A percentile compares a stretch with the other conserved stretches of the same genome.
These are phyloP conservation scores for Forpus xanthops DNA, from an alignment of 2,797 vertebrate species.

Conservation along the genomic window DNA sequence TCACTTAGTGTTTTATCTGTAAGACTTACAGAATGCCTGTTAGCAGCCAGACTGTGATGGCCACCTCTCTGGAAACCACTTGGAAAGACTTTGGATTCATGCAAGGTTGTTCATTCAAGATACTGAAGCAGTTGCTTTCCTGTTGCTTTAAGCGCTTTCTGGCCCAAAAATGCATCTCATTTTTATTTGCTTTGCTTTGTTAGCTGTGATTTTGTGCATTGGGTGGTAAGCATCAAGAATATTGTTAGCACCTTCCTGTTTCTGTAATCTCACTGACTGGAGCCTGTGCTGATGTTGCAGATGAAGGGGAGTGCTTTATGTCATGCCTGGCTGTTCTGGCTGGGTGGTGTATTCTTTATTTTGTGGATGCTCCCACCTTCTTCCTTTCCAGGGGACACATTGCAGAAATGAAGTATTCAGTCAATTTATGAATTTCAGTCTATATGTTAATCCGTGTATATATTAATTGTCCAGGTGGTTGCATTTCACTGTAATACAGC, in stretches of 20 bases:
- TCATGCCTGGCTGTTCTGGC: background rate
- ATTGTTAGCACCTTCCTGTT: background rate
- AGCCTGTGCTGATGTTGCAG: accelerated
- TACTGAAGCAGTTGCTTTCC: background rate
- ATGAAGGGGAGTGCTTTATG: background rate
- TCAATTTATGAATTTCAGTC: background rate
- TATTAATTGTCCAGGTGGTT: background rate
- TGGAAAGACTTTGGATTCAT: background rate
- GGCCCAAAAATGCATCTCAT: background rate
- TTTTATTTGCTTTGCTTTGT: background rate
- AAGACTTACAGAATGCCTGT: background rate
- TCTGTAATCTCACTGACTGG: accelerated
- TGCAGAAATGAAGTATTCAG: background rate
- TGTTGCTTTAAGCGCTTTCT: background rate
- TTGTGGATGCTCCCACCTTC: background rate
- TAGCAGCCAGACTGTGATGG: background rate
- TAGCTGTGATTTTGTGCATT: background rate
- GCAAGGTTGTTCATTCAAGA: accelerated
- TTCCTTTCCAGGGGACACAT: background rate
- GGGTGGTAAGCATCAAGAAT: background rate
- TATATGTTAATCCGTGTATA: background rate
- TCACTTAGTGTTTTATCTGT: conserved; percentile 19
- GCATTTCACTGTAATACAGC: background rate
- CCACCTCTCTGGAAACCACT: background rate
- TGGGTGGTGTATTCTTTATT: background rate